Conservation (phyloP, 2,888 invertebrate genomes). For the Athetis lepigone region DNA sequence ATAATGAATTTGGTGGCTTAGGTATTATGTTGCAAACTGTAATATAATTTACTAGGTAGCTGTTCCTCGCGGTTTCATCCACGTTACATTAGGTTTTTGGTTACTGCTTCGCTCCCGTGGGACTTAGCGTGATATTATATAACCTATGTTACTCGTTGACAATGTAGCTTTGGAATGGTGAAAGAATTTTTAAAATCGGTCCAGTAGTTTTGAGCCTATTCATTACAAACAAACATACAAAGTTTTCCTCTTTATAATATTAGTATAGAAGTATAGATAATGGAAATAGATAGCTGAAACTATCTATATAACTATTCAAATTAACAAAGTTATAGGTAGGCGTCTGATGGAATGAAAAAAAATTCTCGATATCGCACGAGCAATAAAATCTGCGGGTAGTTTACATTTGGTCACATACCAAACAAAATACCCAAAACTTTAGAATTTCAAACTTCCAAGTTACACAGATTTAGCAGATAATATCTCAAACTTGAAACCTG, state of each 20-base stretch:
- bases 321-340: neutral
- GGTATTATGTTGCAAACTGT: constrained; percentile 21
- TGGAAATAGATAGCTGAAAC: neutral
- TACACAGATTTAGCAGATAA: no score
- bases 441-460: neutral
- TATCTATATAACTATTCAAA: neutral
- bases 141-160: no score
- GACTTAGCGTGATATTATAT: no score
- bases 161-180: no score
- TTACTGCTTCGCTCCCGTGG: no score
- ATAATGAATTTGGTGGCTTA: constrained; percentile 78
- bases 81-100: no score
- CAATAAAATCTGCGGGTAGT: neutral
- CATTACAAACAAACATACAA: no score
- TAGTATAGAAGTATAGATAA: no score
- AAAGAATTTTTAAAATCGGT: no score
- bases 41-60: constrained; percentile 20
- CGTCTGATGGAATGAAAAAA: neutral
- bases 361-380: neutral
- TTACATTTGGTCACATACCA: neutral
- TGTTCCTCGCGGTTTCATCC: no score
- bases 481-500: neutral
- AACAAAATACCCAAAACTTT: neutral
- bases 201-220: no score
- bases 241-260: no score